phyloP scores from a whole-genome alignment of 2,797 vertebrate species.

The Tangara arthus region DNA sequence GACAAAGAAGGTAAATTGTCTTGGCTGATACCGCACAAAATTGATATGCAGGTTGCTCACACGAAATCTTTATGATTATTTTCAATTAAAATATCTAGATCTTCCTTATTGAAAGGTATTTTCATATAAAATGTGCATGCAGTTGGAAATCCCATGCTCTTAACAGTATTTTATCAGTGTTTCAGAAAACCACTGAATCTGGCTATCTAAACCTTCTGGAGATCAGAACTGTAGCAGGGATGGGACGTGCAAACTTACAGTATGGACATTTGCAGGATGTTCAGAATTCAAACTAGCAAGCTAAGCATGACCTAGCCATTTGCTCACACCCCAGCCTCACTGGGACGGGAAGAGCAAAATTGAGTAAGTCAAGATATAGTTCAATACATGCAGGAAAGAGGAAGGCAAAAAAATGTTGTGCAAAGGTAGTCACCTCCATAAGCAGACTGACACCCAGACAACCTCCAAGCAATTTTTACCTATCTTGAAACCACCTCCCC shows the following conservation, averaged over 20 bases:
- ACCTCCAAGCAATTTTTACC: not conserved
- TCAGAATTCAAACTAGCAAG: not conserved
- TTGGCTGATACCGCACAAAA: constrained; percentile 36
- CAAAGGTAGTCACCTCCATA: not conserved
- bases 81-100: constrained; percentile 5
- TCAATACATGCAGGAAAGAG: not conserved
- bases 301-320: not conserved
- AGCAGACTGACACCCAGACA: not conserved
- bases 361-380: not conserved
- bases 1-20: constrained; percentile 62
- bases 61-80: not conserved
- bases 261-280: not conserved
- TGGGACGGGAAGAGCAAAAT: not conserved
- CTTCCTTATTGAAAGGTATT: constrained; percentile 20
- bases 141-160: not conserved
- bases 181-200: not conserved
- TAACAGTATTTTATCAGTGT: not conserved
- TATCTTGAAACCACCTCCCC: rapidly evolving
- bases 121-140: not conserved
- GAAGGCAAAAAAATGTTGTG: rapidly evolving
- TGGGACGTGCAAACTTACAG: not conserved
- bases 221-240: not conserved
- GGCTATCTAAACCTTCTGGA: not conserved
- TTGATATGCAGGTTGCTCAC: not conserved
- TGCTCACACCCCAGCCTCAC: not conserved